Base-by-base conservation (phyloP, 2,888 invertebrate species). In the Prosopocoilus inquinatus region DNA sequence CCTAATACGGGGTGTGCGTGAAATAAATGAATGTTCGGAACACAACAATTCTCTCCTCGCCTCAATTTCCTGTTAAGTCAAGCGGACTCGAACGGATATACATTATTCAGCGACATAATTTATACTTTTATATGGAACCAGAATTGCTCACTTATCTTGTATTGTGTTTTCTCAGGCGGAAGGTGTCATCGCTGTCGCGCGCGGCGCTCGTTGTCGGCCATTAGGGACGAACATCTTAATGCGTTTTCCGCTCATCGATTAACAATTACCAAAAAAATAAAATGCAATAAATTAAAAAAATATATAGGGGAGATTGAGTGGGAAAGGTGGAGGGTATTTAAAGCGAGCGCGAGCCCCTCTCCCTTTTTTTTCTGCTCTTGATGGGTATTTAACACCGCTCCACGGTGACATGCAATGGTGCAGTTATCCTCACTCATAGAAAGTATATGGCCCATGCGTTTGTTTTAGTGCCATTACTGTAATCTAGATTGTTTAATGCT, bases 41-140 rank as follows among this genome's bases (percentile, higher is more conserved):
- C 34, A 43, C 34, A 43, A 51, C n/a, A n/a, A n/a, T n/a, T n/a
- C n/a, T 44, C 35, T 45, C 44, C 43, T 45, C 28, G 38, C 48
- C 32, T 48, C 45, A 32, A 51, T 51, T 50, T 50, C 50, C 50
- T 33, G 50, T 51, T 44, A 51, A 33, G 35, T 41, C 43, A 44
- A 43, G 20, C 34, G 50, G 44, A 15, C 44, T 36, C 34, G 35
- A 50, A 12, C 50, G 45, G 45, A 34, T 51, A 51, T 51, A 51
- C 32, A 51, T 51, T 51, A 51, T 51, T 51, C 50, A 51, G 33
- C 13, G 44, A 43, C 43, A 43, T 51, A 51, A 44, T 44, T 50
- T 50, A 50, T 50, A 43, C 39, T 28, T 41, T 38, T 50, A 39
- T 50, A 39, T 39, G 13, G 34, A 39, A 50, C 15, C 47, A 13